phyloP scores from a whole-genome alignment of 2,113 vertebrate genomes.

The Eulacestoma nigropectus region DNA sequence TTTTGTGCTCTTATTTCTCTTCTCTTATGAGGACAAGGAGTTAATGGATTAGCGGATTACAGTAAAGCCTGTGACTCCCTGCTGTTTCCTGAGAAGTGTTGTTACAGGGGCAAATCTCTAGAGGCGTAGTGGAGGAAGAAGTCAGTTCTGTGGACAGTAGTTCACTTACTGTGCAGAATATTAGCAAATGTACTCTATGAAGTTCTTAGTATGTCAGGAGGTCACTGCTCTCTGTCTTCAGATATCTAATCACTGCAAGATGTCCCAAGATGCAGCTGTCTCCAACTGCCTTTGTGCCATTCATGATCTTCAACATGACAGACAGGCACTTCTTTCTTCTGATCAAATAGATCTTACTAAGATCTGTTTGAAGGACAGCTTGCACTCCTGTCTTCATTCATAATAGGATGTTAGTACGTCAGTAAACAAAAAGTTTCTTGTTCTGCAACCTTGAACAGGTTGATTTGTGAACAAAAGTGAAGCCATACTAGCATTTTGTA shows the following conservation, averaged over 20 bases:
- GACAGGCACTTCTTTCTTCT: not conserved
- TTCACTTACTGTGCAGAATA: not conserved
- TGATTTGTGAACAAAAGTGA: not conserved
- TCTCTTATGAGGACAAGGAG: not conserved
- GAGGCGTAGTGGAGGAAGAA: not conserved
- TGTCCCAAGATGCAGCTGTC: not conserved
- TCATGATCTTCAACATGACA: not conserved
- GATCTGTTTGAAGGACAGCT: not conserved
- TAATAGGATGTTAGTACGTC: not conserved
- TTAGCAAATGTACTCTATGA: not conserved
- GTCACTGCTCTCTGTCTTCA: not conserved
- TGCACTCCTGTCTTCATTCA: not conserved
- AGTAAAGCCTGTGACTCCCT: not conserved
- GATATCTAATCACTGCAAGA: not conserved
- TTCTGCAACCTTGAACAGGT: not conserved
- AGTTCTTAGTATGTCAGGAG: not conserved
- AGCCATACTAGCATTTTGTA: not conserved
- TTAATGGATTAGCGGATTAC: slow-evolving; percentile 27
- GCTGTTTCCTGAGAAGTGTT: not conserved
- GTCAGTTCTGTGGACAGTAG: not conserved
- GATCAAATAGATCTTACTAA: not conserved
- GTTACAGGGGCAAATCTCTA: not conserved
- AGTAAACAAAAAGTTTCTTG: not conserved
- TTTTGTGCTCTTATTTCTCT: not conserved
- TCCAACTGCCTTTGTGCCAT: not conserved